Evolutionary conservation across 2,888 invertebrate species (phyloP).

Genomic region (Metalampra italica): DNA sequence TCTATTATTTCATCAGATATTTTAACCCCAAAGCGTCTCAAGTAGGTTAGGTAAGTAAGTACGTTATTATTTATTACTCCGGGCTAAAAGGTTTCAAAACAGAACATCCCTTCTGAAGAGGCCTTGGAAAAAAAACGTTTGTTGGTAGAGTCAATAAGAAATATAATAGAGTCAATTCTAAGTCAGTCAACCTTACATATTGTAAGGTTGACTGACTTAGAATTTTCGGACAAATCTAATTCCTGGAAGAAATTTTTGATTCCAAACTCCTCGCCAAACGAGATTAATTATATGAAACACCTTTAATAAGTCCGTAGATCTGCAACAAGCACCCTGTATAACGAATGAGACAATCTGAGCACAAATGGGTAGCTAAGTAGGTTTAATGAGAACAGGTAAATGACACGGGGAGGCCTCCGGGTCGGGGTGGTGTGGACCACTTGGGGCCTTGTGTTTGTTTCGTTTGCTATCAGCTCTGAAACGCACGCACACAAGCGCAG

Average conservation of each 20-base stretch:
- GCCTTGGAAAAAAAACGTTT: background rate
- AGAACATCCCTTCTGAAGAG: background rate
- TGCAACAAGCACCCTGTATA: background rate
- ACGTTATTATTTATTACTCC: slow-evolving; percentile 6
- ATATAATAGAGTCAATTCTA: too few species aligned
- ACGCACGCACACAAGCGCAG: too few species aligned
- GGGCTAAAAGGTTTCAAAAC: slow-evolving; percentile 2
- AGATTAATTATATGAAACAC: background rate
- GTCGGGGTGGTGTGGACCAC: slow-evolving; percentile 19
- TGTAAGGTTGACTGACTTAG: too few species aligned
- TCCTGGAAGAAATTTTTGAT: background rate
- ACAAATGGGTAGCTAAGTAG: slow-evolving; percentile 26
- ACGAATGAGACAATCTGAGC: slow-evolving; percentile 1
- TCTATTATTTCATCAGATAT: background rate
- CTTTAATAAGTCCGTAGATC: background rate
- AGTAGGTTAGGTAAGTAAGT: background rate
- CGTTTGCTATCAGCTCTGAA: too few species aligned
- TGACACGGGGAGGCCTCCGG: slow-evolving; percentile 46
- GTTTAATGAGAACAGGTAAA: slow-evolving; percentile 68
- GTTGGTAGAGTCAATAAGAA: too few species aligned
- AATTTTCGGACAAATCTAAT: too few species aligned
- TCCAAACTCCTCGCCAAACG: background rate
- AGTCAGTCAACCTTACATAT: too few species aligned
- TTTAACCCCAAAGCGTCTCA: slow-evolving; percentile 1
- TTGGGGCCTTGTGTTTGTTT: background rate